Evolutionary conservation across 2,797 vertebrate genomes (phyloP), one percentile per base, ranked within the genome.

Genomic region (Paratrypauchen microcephalus): DNA sequence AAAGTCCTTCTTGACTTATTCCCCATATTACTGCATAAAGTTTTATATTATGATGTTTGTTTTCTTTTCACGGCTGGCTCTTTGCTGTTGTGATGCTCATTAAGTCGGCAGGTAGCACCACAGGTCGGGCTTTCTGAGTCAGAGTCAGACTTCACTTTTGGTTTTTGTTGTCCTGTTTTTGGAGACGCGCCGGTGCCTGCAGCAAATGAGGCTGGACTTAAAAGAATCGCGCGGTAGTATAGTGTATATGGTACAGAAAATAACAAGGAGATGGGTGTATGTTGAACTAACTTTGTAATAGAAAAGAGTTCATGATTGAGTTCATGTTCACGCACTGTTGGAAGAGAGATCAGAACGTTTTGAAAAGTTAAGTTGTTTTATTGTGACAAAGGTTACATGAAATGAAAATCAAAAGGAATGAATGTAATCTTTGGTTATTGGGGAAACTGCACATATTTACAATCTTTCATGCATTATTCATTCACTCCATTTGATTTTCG

Each of bases 1-100:
- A 79, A 58, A 65, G 72, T 56, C 66, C n/a, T n/a, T 72, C 57
- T 73, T 69, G 60, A 68, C 48, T 65, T 66, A 70, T 71, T 73
- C 28, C 12, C 7, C 74, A 67, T 68, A 62, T 48, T 58, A 55
- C 15, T 60, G 28, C 0, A 26, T 21, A 41, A 6, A 2, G 3
- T 45, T 47, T 18, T 18, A 30, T 60, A 32, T 73, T 30, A 45
- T 41, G 48, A 24, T 57, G 13, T 6, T 15, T 57, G 4, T 26
- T 57, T 26, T 57, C 26, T 12, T 26, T 57, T 57, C 24, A n/a
- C 62, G 24, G 30, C 59, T 71, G 39, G 15, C 12, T 58, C 76
- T 55, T 39, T 63, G 48, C 52, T 68, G 74, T 72, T 52, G 32
- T 30, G 48, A 54, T 59, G 48, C 77, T 83, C 54, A 72, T 80